A percentile compares a stretch with the other conserved stretches of the same genome.
phyloP scores from a whole-genome alignment of 2,888 invertebrate species.

The Tetranychus truncatus region DNA sequence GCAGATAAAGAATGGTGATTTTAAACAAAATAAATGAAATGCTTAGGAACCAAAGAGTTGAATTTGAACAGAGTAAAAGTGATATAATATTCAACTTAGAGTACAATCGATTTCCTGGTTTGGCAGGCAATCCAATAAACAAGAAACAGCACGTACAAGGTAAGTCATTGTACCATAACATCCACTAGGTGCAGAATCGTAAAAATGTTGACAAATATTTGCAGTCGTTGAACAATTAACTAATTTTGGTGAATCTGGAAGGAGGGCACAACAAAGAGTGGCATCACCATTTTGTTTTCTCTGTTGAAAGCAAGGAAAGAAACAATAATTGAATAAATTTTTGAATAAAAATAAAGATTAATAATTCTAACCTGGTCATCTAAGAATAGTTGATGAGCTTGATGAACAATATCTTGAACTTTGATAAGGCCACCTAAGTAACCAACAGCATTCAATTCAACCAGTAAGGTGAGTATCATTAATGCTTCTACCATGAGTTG shows the following conservation, averaged over 20 bases:
- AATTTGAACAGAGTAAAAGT: too few relatives aligned
- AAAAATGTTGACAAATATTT: slow-evolving; percentile 86
- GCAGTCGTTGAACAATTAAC: slow-evolving; percentile 71
- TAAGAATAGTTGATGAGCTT: slow-evolving; percentile 81
- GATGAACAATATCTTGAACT: slow-evolving; percentile 78
- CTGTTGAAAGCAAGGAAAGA: slow-evolving; percentile 35
- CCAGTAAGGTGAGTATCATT: slow-evolving; percentile 72
- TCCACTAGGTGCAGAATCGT: slow-evolving; percentile 94
- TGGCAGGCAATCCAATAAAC: slow-evolving; percentile 24
- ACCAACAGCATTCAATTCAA: slow-evolving; percentile 63
- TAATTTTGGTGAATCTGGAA: slow-evolving; percentile 41
- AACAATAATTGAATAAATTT: neutral
- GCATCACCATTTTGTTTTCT: slow-evolving; percentile 72
- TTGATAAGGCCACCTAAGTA: slow-evolving; percentile 59
- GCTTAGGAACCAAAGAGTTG: too few relatives aligned
- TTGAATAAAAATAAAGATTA: slow-evolving; percentile 4
- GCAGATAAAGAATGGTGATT: too few relatives aligned
- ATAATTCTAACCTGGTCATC: slow-evolving; percentile 61
- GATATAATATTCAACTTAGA: slow-evolving; percentile 20
- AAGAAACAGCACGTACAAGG: slow-evolving; percentile 44
- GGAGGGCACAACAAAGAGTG: slow-evolving; percentile 55
- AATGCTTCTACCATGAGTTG: slow-evolving; percentile 85
- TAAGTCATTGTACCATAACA: slow-evolving; percentile 95
- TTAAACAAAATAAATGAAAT: too few relatives aligned
- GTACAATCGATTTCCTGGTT: slow-evolving; percentile 26